Conservation (phyloP, 2,888 invertebrate genomes). For the Lamellibrachia satsuma region DNA sequence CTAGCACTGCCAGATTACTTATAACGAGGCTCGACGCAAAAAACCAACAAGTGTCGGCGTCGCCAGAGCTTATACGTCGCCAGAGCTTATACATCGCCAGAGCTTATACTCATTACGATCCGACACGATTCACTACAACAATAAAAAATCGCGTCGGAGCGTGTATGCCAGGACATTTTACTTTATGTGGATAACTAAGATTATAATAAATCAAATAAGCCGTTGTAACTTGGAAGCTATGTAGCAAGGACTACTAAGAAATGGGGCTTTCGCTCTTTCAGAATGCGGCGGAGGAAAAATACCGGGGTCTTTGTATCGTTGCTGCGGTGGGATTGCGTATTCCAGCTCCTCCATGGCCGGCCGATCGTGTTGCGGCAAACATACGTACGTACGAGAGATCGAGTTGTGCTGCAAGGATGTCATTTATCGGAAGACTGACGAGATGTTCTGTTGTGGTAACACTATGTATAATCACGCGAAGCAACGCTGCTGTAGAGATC, state of each 20-base stretch:
- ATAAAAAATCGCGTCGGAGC: too few species aligned
- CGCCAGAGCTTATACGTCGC: too few species aligned
- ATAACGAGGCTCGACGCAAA: too few species aligned
- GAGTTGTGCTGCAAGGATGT: background rate
- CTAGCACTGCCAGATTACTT: too few species aligned
- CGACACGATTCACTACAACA: too few species aligned
- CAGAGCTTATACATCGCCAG: too few species aligned
- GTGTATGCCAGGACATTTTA: too few species aligned
- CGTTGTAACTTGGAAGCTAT: background rate
- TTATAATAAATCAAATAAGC: background rate
- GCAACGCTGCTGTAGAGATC: background rate
- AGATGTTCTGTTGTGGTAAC: background rate
- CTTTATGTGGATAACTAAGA: background rate
- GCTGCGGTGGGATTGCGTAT: background rate
- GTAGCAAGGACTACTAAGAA: background rate
- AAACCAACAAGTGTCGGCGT: too few species aligned
- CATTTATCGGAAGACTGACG: background rate
- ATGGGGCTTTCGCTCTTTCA: background rate
- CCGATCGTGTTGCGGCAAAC: background rate
- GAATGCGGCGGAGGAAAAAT: background rate
- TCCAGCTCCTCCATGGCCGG: background rate
- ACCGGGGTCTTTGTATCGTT: background rate
- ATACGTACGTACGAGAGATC: background rate
- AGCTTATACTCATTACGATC: too few species aligned
- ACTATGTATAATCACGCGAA: background rate